A percentile compares a stretch with the other conserved stretches of the same genome.
phyloP scores from a whole-genome alignment of 2,888 invertebrate species.

The Euspilapteryx auroguttella region DNA sequence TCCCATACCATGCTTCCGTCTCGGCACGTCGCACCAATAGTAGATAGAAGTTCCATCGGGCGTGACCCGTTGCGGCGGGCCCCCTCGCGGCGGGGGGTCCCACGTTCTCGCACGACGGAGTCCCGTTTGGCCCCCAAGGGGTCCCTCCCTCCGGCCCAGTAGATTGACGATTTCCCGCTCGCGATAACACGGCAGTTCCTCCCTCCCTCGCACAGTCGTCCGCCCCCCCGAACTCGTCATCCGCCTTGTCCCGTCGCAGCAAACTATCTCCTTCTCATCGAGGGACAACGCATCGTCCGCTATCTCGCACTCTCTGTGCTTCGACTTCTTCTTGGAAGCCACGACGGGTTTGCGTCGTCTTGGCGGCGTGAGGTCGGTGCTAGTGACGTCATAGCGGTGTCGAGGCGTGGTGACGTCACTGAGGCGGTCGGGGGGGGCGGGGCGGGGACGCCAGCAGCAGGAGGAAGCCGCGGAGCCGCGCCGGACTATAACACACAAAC shows the following conservation, averaged over 20 bases:
- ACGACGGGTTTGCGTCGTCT: background rate
- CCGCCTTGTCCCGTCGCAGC: too few species aligned
- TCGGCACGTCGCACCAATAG: conserved; percentile 85
- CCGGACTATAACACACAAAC: conserved; percentile 12
- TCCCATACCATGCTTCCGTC: conserved; percentile 45
- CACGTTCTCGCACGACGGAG: conserved; percentile 48
- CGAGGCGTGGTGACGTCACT: conserved; percentile 19
- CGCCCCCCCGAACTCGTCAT: conserved; percentile 21
- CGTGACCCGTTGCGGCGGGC: conserved; percentile 74
- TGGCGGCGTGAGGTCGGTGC: conserved; percentile 5
- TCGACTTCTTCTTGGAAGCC: conserved; percentile 5
- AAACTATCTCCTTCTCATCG: too few species aligned
- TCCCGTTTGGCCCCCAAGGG: conserved; percentile 13
- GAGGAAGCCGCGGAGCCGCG: conserved; percentile 16
- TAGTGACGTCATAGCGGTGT: conserved; percentile 5
- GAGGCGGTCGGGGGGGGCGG: conserved; percentile 21
- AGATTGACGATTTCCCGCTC: conserved; percentile 18
- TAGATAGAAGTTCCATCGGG: conserved; percentile 84
- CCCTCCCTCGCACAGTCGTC: conserved; percentile 64
- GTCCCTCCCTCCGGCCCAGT: too few species aligned
- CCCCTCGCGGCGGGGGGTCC: conserved; percentile 48
- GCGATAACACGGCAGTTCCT: conserved; percentile 66
- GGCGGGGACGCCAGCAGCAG: conserved; percentile 13
- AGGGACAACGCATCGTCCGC: conserved; percentile 58
- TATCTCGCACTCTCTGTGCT: conserved; percentile 51